A percentile compares a stretch with the other conserved stretches of the same genome.
phyloP scores from a whole-genome alignment of 2,888 invertebrate species.

The Hylaea fasciaria region DNA sequence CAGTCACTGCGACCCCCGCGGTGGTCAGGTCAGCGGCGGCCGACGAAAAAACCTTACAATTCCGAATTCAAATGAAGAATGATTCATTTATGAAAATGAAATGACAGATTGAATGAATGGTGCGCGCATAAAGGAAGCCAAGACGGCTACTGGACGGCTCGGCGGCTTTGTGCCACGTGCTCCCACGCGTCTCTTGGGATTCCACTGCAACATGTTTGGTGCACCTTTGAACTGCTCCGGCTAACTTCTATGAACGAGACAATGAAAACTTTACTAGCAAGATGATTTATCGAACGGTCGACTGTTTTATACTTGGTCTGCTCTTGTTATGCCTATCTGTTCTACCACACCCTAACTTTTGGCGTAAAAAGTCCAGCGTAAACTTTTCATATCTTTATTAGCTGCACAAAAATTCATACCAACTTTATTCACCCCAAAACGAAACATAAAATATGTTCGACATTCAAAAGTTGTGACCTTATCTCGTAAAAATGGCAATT shows the following conservation, averaged over 20 bases:
- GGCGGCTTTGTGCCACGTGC: slow-evolving; percentile 66
- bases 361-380: neutral
- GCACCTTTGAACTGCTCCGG: slow-evolving; percentile 39
- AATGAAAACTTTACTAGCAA: slow-evolving; percentile 26
- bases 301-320: slow-evolving; percentile 11
- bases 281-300: slow-evolving; percentile 25
- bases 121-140: slow-evolving; percentile 63
- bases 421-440: slow-evolving; percentile 49
- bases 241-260: slow-evolving; percentile 24
- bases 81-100: slow-evolving; percentile 84
- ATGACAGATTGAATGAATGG: slow-evolving; percentile 82
- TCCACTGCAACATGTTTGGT: slow-evolving; percentile 20
- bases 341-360: neutral
- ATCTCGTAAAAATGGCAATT: slow-evolving; percentile 83
- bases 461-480: slow-evolving; percentile 81
- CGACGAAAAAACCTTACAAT: slow-evolving; percentile 75
- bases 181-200: slow-evolving; percentile 47
- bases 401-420: slow-evolving; percentile 28
- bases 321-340: neutral
- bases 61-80: slow-evolving; percentile 83
- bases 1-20: slow-evolving; percentile 80
- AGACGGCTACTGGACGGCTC: slow-evolving; percentile 68
- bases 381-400: slow-evolving; percentile 20
- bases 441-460: slow-evolving; percentile 77
- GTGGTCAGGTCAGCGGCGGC: slow-evolving; percentile 78